Evolutionary conservation across 2,797 vertebrate species (phyloP), one percentile per base, ranked within the genome.

Genomic region (Falco berigora): DNA sequence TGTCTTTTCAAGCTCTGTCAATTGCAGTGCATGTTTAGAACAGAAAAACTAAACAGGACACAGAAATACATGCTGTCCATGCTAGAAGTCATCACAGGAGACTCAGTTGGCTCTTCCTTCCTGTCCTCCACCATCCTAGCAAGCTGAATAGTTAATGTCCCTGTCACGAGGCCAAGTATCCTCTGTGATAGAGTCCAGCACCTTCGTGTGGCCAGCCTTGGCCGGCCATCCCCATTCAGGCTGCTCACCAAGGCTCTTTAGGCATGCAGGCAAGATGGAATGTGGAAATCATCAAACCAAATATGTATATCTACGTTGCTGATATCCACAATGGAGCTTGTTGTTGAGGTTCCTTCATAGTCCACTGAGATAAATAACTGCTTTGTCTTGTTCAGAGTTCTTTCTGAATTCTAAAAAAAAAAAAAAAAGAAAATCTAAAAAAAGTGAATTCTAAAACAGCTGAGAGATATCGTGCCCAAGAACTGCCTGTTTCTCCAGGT

Each of bases 191-290:
- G 32, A 73, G 22, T 50, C 22, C 32, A 86, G 22, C 42, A 59
- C 5, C 3, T 2, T 1, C 36, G 16, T 10, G 10, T 71, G 34
- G 24, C 36, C 4, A 7, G 10, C 7, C 44, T 14, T n/a, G 38
- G 4, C 20, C 21, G 10, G 15, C 10, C 21, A 7, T 69, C 22
- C 73, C 77, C 64, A 21, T 17, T 73, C 64, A 74, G 46, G 9
- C 30, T 68, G 49, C 17, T 72, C 61, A 74, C 25, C 27, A 34
- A 72, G 32, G 36, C 25, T 42, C 50, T 93, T 58, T 63, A 67
- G 85, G 55, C 34, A 40, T 2, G 1, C 12, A 46, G 56, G 14
- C 17, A 53, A 67, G 18, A 24, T 12, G 63, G 71, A 46, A 25
- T 1, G 10, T 32, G n/a, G 32, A 94, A 82, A 82, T 59, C 25